phyloP scores from a whole-genome alignment of 2,113 vertebrate species.

The Tupaia chinensis region DNA sequence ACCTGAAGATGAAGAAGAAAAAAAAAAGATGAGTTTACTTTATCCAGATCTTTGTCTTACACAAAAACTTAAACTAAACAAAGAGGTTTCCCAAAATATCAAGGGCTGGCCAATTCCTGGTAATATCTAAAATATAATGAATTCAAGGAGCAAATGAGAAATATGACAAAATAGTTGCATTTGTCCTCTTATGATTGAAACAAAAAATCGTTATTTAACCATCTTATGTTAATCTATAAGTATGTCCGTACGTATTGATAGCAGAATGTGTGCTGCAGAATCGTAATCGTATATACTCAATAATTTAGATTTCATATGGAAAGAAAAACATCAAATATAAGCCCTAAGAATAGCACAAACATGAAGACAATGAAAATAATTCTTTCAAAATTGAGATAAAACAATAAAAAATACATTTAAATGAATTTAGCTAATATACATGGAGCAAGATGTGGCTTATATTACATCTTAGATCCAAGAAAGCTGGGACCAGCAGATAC shows the following conservation, averaged over 20 bases:
- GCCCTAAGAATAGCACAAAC: neutral
- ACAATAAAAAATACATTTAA: neutral
- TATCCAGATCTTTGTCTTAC: neutral
- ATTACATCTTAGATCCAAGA: neutral
- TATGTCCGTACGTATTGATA: neutral
- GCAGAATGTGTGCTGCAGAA: neutral
- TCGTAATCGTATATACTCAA: neutral
- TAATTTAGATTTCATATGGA: neutral
- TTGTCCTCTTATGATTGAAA: neutral
- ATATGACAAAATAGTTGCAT: neutral
- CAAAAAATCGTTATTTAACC: neutral
- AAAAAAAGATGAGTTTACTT: neutral
- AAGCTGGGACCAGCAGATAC: no score
- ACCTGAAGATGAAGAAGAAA: no score
- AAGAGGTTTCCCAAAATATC: neutral
- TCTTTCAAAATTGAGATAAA: neutral
- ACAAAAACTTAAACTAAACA: neutral
- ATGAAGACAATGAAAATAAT: neutral
- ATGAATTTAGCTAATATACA: neutral
- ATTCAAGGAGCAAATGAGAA: neutral
- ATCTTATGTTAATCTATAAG: neutral
- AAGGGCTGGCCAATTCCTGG: no score
- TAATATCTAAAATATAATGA: neutral
- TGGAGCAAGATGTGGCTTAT: neutral
- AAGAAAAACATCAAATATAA: neutral